These are phyloP conservation scores for Conger conger DNA, from an alignment of 2,113 vertebrate genomes.

Conservation along the genomic window DNA sequence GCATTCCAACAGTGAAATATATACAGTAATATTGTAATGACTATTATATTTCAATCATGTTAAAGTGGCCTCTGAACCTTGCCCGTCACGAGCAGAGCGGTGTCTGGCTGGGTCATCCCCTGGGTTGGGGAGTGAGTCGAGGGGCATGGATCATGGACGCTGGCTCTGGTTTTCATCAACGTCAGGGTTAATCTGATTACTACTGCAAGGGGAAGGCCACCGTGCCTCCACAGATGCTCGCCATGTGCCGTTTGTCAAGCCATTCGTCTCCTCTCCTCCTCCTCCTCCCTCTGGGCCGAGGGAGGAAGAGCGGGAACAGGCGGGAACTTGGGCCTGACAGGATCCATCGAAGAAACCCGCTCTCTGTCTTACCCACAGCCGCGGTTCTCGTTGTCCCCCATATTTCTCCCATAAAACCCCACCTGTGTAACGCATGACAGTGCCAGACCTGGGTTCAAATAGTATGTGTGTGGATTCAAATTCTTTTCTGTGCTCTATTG, in stretches of 20 bases:
- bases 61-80: not conserved
- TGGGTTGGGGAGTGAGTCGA: not conserved
- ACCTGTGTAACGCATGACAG: not conserved
- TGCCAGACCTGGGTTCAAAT: not conserved
- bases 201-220: constrained; percentile 41
- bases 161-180: constrained; percentile 43
- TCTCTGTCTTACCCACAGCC: not conserved
- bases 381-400: not conserved
- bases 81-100: not conserved
- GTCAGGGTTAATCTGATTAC: constrained; percentile 33
- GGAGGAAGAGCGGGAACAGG: constrained; percentile 14
- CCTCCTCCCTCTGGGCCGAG: constrained; percentile 24
- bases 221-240: constrained; percentile 49
- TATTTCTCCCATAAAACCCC: not conserved
- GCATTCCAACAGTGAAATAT: not conserved
- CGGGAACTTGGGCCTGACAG: not conserved
- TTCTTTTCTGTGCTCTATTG: no score
- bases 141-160: not conserved
- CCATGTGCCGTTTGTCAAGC: constrained; percentile 44
- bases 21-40: not conserved
- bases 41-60: not conserved
- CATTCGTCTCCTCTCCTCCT: constrained; percentile 52
- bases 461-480: no score
- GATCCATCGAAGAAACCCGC: not conserved
- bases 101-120: not conserved